These are phyloP conservation scores for Drosophila ambigua DNA, from an alignment of 1,140 invertebrate genomes.

Conservation along the genomic window DNA sequence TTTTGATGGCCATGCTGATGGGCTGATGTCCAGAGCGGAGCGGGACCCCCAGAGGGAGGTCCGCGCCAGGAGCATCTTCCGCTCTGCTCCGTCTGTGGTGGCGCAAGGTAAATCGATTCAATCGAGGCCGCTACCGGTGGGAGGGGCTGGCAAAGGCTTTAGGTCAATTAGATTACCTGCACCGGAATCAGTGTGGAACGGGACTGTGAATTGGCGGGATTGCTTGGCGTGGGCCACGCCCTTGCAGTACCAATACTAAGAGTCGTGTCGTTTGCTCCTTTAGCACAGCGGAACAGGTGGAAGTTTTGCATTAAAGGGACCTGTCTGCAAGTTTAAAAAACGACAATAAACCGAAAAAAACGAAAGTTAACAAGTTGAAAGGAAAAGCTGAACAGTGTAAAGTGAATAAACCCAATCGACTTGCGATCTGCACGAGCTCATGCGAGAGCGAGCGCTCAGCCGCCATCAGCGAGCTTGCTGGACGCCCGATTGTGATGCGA, in stretches of 20 bases:
- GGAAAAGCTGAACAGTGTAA: too few species aligned
- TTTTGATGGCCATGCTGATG: constrained; percentile 29
- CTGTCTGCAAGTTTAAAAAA: too few species aligned
- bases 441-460: constrained; percentile 20
- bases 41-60: background rate
- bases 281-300: too few species aligned
- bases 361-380: too few species aligned
- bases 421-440: constrained; percentile 9
- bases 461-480: background rate
- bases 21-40: background rate
- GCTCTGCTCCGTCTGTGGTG: constrained; percentile 6
- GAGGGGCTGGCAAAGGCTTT: background rate
- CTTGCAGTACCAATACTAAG: too few species aligned
- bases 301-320: too few species aligned
- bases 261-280: too few species aligned
- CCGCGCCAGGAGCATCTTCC: constrained; percentile 8
- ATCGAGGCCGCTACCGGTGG: constrained; percentile 9
- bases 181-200: constrained; percentile 13
- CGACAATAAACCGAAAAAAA: too few species aligned
- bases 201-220: too few species aligned
- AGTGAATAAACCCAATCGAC: constrained; percentile 24
- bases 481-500: constrained; percentile 23
- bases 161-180: constrained; percentile 45
- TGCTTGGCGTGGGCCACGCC: too few species aligned
- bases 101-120: constrained; percentile 11